A percentile compares a stretch with the other conserved stretches of the same genome.
Conservation (phyloP, 1,140 invertebrate species). For the Hypothenemus hampei region DNA sequence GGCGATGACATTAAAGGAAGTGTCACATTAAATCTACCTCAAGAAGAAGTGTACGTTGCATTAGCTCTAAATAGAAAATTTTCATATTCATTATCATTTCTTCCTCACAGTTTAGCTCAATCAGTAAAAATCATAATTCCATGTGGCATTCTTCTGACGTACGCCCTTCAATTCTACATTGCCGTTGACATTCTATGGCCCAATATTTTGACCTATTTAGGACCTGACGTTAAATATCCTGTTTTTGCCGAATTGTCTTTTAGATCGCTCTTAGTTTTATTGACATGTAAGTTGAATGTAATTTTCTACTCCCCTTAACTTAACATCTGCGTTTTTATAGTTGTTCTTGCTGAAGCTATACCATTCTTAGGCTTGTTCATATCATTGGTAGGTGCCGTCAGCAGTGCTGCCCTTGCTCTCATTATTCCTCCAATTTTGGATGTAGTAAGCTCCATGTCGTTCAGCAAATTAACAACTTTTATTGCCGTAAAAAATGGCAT, state of each 20-base stretch:
- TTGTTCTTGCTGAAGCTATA: slow-evolving; percentile 70
- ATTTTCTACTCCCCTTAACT: neutral
- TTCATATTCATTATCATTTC: neutral
- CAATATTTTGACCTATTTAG: slow-evolving; percentile 46
- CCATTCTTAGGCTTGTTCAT: slow-evolving; percentile 84
- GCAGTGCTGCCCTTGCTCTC: slow-evolving; percentile 76
- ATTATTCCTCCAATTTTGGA: slow-evolving; percentile 84
- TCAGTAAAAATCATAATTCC: slow-evolving; percentile 64
- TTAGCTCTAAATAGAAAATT: neutral
- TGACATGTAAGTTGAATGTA: slow-evolving; percentile 66
- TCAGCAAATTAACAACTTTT: slow-evolving; percentile 29
- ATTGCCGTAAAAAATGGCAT: slow-evolving; percentile 62
- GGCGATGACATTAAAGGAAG: slow-evolving; percentile 61
- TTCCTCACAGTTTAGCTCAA: slow-evolving; percentile 51
- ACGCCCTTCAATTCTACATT: slow-evolving; percentile 85
- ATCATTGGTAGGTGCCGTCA: slow-evolving; percentile 82
- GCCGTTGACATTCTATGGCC: slow-evolving; percentile 65
- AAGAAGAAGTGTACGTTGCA: slow-evolving; percentile 53
- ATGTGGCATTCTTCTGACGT: slow-evolving; percentile 70
- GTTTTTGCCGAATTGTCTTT: slow-evolving; percentile 57
- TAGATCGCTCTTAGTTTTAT: slow-evolving; percentile 58
- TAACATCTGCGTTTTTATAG: slow-evolving; percentile 60
- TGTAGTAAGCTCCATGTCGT: slow-evolving; percentile 46
- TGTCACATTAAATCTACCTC: slow-evolving; percentile 64
- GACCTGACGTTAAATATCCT: slow-evolving; percentile 50